A percentile compares a stretch with the other conserved stretches of the same genome.
Conservation (phyloP, 2,113 vertebrate genomes). For the Nycticryphes semicollaris region DNA sequence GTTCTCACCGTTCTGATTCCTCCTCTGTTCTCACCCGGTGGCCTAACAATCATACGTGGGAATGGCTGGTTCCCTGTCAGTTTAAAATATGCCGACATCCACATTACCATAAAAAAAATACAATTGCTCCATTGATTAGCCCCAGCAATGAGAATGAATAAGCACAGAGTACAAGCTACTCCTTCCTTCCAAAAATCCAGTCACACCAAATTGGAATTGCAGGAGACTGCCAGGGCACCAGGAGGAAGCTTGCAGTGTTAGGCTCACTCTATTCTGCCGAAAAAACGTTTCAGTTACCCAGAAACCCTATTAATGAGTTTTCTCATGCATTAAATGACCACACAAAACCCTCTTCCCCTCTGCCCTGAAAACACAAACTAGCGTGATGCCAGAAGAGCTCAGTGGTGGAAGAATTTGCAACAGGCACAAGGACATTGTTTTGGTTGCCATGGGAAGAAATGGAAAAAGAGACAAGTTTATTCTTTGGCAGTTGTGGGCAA, state of each 20-base stretch:
- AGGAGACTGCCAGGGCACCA: conserved; percentile 19
- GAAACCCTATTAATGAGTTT: conserved; percentile 58
- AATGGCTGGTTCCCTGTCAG: neutral
- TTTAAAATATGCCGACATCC: neutral
- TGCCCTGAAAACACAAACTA: conserved; percentile 25
- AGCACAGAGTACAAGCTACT: neutral
- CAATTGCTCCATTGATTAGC: conserved; percentile 28
- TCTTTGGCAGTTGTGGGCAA: neutral
- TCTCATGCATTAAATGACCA: conserved; percentile 64
- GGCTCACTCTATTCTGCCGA: conserved; percentile 12
- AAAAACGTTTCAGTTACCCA: conserved; percentile 44
- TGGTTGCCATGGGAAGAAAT: neutral
- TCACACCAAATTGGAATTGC: conserved; percentile 37
- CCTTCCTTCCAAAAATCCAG: conserved; percentile 24
- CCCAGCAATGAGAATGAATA: neutral
- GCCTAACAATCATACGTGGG: neutral
- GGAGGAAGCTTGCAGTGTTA: conserved; percentile 2
- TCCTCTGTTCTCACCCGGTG: neutral
- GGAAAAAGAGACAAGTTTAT: neutral
- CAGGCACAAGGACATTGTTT: neutral
- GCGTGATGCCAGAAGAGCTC: conserved; percentile 5
- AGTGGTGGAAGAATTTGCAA: neutral
- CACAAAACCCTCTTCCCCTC: conserved; percentile 46
- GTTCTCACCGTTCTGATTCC: neutral
- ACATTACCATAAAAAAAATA: neutral